A percentile compares a stretch with the other conserved stretches of the same genome.
These are phyloP conservation scores for Endomychus coccineus DNA, from an alignment of 2,888 invertebrate species.

Conservation along the genomic window DNA sequence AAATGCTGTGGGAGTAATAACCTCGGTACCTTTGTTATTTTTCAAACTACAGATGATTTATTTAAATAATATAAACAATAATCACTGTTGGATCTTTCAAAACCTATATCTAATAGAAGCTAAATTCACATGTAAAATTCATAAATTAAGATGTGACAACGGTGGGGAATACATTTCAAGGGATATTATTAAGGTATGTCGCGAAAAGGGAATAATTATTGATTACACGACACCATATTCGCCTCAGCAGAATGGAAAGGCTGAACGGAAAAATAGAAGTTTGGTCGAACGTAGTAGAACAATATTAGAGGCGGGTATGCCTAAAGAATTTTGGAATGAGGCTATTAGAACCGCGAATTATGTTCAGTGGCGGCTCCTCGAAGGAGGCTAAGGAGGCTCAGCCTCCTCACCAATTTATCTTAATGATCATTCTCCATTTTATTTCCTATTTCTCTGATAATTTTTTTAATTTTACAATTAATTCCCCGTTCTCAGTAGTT, in stretches of 20 bases:
- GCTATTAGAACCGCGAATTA: constrained; percentile 11
- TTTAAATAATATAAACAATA: no score
- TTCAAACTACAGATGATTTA: no score
- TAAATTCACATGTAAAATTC: neutral
- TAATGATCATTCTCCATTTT: no score
- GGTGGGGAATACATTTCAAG: constrained; percentile 11
- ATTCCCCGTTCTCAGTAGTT: no score
- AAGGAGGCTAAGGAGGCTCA: no score
- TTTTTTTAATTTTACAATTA: no score
- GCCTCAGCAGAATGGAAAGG: constrained; percentile 16
- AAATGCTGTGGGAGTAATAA: neutral
- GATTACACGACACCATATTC: constrained; percentile 14
- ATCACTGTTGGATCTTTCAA: no score
- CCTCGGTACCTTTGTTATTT: constrained; percentile 1
- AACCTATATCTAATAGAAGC: neutral
- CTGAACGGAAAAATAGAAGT: constrained; percentile 13
- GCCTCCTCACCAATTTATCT: no score
- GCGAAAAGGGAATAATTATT: constrained; percentile 12
- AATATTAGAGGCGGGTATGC: constrained; percentile 12
- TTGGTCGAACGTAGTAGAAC: constrained; percentile 11
- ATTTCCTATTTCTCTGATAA: no score
- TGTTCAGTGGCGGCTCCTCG: no score
- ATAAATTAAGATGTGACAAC: constrained; percentile 11
- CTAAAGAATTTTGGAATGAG: constrained; percentile 14
- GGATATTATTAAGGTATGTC: constrained; percentile 9